Evolutionary conservation across 2,888 invertebrate genomes (phyloP).

Genomic region (Helobdella robusta): DNA sequence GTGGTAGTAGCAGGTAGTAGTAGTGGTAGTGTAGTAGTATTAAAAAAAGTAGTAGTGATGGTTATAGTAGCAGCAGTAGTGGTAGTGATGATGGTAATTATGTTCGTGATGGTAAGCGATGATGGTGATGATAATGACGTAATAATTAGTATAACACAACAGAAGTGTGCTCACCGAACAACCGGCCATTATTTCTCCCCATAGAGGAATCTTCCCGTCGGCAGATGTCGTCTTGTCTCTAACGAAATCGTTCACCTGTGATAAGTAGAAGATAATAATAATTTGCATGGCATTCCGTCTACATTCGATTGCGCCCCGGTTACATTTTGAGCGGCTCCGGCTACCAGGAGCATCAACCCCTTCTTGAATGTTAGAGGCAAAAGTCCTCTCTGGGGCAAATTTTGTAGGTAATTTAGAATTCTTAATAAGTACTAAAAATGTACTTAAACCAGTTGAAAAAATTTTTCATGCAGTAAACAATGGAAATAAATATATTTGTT

Average conservation of each 20-base stretch:
- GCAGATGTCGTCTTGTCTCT: slow-evolving; percentile 73
- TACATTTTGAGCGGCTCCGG: too few species aligned
- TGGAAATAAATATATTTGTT: too few species aligned
- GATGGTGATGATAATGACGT: background rate
- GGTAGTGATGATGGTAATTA: background rate
- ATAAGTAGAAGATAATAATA: background rate
- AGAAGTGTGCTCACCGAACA: slow-evolving; percentile 70
- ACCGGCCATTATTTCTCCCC: slow-evolving; percentile 83
- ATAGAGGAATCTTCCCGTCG: slow-evolving; percentile 67
- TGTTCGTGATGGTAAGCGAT: background rate
- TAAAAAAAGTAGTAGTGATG: background rate
- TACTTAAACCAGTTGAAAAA: too few species aligned
- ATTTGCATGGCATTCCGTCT: background rate
- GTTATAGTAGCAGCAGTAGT: background rate
- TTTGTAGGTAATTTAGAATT: too few species aligned
- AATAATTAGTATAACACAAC: background rate
- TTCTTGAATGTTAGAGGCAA: too few species aligned
- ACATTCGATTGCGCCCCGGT: too few species aligned
- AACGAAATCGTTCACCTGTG: slow-evolving; percentile 79
- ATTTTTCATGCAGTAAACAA: too few species aligned
- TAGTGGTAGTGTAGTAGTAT: background rate
- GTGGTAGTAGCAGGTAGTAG: too few species aligned
- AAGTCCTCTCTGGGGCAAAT: too few species aligned
- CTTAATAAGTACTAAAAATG: too few species aligned
- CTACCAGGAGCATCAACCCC: too few species aligned